phyloP scores from a whole-genome alignment of 1,140 invertebrate genomes.

The Zophobas morio region DNA sequence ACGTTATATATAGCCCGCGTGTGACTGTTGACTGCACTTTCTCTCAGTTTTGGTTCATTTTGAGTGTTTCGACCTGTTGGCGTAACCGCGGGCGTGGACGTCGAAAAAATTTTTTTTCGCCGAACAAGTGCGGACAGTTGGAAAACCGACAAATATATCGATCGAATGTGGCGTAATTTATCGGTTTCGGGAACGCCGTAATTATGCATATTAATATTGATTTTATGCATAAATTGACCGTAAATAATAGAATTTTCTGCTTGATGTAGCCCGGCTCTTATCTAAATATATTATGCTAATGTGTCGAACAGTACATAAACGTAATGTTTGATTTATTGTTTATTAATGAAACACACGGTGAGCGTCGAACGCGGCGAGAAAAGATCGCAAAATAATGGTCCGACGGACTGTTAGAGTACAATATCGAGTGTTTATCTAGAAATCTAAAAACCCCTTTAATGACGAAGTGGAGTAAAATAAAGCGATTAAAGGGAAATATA shows the following conservation, averaged over 20 bases:
- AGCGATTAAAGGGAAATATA: constrained; percentile 45
- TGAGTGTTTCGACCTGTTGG: constrained; percentile 42
- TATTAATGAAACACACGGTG: not conserved
- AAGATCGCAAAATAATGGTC: constrained; percentile 8
- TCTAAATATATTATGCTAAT: constrained; percentile 42
- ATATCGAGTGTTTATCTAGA: constrained; percentile 42
- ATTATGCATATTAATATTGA: constrained; percentile 43
- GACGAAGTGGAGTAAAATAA: constrained; percentile 43
- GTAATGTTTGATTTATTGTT: constrained; percentile 27
- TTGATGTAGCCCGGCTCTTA: constrained; percentile 32
- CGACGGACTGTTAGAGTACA: constrained; percentile 23
- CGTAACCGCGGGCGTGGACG: not conserved
- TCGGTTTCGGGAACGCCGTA: constrained; percentile 24
- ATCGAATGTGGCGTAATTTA: constrained; percentile 28
- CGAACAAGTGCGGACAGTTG: no score
- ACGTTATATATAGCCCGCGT: constrained; percentile 53
- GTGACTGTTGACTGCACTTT: constrained; percentile 54
- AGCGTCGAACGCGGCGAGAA: not conserved
- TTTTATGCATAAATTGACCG: constrained; percentile 43
- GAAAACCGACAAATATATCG: constrained; percentile 5
- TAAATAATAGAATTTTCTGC: constrained; percentile 39
- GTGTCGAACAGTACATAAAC: constrained; percentile 13
- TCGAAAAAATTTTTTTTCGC: constrained; percentile 2
- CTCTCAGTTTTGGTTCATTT: constrained; percentile 56
- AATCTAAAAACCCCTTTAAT: constrained; percentile 47